Conservation (phyloP, 1,140 invertebrate genomes). For the Streblospio benedicti region DNA sequence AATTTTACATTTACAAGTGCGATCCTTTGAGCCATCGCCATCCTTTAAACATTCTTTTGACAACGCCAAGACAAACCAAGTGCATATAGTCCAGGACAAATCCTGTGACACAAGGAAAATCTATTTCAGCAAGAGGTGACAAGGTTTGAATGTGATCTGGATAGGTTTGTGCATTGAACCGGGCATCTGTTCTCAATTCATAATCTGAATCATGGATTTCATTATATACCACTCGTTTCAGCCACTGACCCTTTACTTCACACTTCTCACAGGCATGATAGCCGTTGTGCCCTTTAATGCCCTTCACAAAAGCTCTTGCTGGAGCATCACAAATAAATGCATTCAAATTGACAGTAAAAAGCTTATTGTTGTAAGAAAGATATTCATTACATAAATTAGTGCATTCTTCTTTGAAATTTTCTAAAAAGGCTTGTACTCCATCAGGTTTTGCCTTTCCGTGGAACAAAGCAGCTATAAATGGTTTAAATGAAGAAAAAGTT, state of each 20-base stretch:
- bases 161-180: neutral
- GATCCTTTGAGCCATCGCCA: too few species aligned
- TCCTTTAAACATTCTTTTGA: neutral
- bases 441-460: constrained; percentile 5
- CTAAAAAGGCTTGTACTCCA: neutral
- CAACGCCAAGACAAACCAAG: constrained; percentile 10
- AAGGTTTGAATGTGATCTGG: neutral
- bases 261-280: constrained; percentile 7
- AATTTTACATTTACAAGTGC: neutral
- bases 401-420: neutral
- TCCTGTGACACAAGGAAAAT: constrained; percentile 1
- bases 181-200: neutral
- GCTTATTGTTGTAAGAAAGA: neutral
- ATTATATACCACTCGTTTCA: neutral
- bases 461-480: constrained; percentile 4
- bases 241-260: neutral
- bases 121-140: neutral
- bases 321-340: constrained; percentile 9
- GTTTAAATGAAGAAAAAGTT: neutral
- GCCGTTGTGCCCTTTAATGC: neutral
- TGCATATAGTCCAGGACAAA: constrained; percentile 11
- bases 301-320: constrained; percentile 2
- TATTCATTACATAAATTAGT: neutral
- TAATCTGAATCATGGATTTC: neutral
- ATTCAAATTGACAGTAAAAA: neutral